phyloP scores from a whole-genome alignment of 2,888 invertebrate genomes.

The Orchestes rusci region DNA sequence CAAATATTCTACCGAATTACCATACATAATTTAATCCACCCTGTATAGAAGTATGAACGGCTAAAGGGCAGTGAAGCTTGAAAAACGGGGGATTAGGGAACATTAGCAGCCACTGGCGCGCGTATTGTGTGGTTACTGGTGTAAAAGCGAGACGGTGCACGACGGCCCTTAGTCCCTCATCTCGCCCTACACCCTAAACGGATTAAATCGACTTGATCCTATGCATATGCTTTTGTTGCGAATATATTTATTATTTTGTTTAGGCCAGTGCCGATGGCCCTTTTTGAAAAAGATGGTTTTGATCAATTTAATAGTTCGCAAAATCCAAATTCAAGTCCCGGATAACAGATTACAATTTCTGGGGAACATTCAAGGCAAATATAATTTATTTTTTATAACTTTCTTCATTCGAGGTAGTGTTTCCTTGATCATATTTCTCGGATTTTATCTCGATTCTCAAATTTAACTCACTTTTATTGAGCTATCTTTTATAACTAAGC shows the following conservation, averaged over 20 bases:
- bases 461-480: too few species aligned
- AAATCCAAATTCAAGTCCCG: constrained; percentile 3
- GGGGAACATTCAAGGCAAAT: too few species aligned
- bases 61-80: constrained; percentile 31
- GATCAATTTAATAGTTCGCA: constrained; percentile 3
- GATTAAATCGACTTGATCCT: constrained; percentile 36
- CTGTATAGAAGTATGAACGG: constrained; percentile 16
- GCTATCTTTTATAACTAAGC: too few species aligned
- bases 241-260: too few species aligned
- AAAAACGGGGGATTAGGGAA: constrained; percentile 37
- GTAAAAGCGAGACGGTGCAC: constrained; percentile 43
- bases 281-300: too few species aligned
- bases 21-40: constrained; percentile 3
- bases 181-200: constrained; percentile 28
- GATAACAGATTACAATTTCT: too few species aligned
- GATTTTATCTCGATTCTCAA: too few species aligned
- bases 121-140: constrained; percentile 47
- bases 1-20: too few species aligned
- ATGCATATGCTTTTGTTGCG: constrained; percentile 34
- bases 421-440: too few species aligned
- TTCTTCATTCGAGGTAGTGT: too few species aligned
- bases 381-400: too few species aligned
- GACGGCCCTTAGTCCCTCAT: constrained; percentile 17
- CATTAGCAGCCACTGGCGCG: constrained; percentile 41
- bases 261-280: too few species aligned